phyloP scores from a whole-genome alignment of 1,140 invertebrate species.

The Chironomus tepperi region DNA sequence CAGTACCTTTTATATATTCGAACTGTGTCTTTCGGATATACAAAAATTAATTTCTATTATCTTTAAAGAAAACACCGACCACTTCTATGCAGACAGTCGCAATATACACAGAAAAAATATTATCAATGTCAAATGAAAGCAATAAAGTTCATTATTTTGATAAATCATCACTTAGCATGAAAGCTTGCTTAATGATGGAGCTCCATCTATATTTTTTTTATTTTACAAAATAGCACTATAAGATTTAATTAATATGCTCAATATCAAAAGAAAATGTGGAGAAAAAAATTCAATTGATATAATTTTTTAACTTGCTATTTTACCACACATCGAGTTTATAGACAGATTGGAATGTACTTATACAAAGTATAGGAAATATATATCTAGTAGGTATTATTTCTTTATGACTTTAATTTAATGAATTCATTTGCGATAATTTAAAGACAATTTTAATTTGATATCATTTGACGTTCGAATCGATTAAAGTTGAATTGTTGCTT shows the following conservation, averaged over 20 bases:
- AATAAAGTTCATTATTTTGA: neutral
- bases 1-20: neutral
- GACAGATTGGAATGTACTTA: slow-evolving; percentile 10
- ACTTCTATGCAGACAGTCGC: neutral
- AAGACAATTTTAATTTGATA: slow-evolving; percentile 14
- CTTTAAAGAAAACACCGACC: neutral
- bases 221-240: neutral
- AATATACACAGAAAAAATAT: neutral
- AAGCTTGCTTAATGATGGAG: neutral
- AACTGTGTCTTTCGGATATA: too few species aligned
- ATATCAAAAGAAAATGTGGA: neutral
- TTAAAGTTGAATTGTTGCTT: neutral
- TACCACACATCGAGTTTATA: neutral
- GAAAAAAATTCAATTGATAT: neutral
- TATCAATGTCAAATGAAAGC: neutral
- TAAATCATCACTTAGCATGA: neutral
- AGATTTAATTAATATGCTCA: slow-evolving; percentile 22
- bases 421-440: slow-evolving; percentile 9
- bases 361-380: neutral
- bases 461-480: neutral
- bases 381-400: neutral
- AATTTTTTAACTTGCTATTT: neutral
- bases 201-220: neutral
- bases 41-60: too few species aligned
- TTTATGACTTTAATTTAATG: neutral